Conservation (phyloP, 1,140 invertebrate species). For the Eubasilissa regina region DNA sequence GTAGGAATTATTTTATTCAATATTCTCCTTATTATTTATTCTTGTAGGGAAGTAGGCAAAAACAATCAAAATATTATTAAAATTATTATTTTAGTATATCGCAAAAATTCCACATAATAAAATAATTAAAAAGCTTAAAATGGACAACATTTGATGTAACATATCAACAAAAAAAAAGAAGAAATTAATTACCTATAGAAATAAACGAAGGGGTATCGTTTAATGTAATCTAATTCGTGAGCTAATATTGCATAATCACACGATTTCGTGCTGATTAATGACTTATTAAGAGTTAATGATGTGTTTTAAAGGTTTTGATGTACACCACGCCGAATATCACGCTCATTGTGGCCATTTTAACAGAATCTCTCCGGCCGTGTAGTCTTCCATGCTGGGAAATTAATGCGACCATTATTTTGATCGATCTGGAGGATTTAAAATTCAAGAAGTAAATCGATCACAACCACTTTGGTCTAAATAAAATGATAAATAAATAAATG, state of each 20-base stretch:
- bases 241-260: conserved; percentile 44
- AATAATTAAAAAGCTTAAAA: too few species aligned
- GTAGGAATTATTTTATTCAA: too few species aligned
- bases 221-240: conserved; percentile 41
- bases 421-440: conserved; percentile 30
- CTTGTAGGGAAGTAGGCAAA: too few species aligned
- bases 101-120: too few species aligned
- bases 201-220: conserved; percentile 25
- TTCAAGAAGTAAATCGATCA: neutral
- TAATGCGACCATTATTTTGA: conserved; percentile 47
- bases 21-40: too few species aligned
- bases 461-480: too few species aligned
- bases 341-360: conserved; percentile 14
- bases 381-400: conserved; percentile 42
- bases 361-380: conserved; percentile 13
- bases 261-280: conserved; percentile 40
- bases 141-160: too few species aligned
- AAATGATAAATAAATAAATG: too few species aligned
- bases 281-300: conserved; percentile 41
- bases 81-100: too few species aligned
- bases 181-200: neutral
- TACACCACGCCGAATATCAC: conserved; percentile 13
- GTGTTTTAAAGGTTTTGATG: conserved; percentile 42
- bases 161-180: neutral
- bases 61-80: too few species aligned